Evolutionary conservation across 2,113 vertebrate genomes (phyloP).

Genomic region (Pangasianodon hypophthalmus): DNA sequence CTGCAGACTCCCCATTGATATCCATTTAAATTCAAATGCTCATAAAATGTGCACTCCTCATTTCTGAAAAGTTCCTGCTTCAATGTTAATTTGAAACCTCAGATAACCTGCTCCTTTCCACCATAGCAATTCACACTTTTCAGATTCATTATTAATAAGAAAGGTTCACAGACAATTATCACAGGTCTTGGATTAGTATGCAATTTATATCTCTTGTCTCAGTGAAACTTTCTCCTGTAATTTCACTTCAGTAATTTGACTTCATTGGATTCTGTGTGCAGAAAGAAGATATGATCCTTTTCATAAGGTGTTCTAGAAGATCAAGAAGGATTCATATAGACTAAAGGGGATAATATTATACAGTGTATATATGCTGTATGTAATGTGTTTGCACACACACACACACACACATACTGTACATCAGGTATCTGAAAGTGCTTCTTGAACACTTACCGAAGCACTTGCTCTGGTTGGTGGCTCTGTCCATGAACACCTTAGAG

Average conservation of each 20-base stretch:
- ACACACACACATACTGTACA: background rate
- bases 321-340: background rate
- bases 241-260: slow-evolving; percentile 12
- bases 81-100: slow-evolving; percentile 31
- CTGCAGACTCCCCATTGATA: slow-evolving; percentile 27
- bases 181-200: slow-evolving; percentile 36
- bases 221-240: slow-evolving; percentile 26
- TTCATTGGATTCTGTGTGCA: slow-evolving; percentile 12
- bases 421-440: background rate
- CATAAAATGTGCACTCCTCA: slow-evolving; percentile 13
- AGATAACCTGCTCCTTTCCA: slow-evolving; percentile 28
- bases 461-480: slow-evolving; percentile 99
- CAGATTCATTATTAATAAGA: slow-evolving; percentile 44
- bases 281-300: slow-evolving; percentile 2
- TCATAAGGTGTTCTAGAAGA: slow-evolving; percentile 1
- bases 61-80: slow-evolving; percentile 16
- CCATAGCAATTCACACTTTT: slow-evolving; percentile 31
- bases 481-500: slow-evolving; percentile 99
- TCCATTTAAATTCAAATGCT: slow-evolving; percentile 41
- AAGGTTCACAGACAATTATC: slow-evolving; percentile 45
- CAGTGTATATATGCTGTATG: background rate
- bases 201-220: slow-evolving; percentile 38
- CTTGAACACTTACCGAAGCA: slow-evolving; percentile 70
- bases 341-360: background rate
- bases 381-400: background rate